Conservation (phyloP, 2,888 invertebrate genomes). For the Drosophila lacicola region DNA sequence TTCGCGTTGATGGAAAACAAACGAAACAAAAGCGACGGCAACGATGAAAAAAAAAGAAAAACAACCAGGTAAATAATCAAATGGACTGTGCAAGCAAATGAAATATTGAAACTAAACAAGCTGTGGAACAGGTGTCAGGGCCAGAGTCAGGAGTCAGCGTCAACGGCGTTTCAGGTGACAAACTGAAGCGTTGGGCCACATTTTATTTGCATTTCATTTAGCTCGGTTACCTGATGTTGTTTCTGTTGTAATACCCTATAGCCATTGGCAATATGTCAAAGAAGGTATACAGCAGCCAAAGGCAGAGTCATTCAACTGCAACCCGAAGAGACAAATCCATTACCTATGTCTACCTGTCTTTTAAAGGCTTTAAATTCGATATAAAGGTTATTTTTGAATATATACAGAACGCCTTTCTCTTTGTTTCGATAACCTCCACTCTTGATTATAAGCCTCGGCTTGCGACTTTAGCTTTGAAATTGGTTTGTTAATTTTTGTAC, state of each 20-base stretch:
- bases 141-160: constrained; percentile 28
- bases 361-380: too few species aligned
- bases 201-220: constrained; percentile 78
- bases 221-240: constrained; percentile 22
- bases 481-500: too few species aligned
- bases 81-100: constrained; percentile 77
- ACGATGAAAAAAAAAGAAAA: constrained; percentile 2
- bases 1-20: constrained; percentile 33
- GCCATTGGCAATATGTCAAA: neutral
- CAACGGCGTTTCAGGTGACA: constrained; percentile 60
- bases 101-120: constrained; percentile 80
- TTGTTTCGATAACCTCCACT: too few species aligned
- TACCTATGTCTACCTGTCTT: too few species aligned
- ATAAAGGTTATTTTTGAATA: too few species aligned
- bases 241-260: constrained; percentile 12
- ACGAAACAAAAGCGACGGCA: constrained; percentile 26
- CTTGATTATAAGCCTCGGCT: too few species aligned
- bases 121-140: constrained; percentile 74
- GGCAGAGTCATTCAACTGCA: too few species aligned
- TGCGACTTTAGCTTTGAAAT: too few species aligned
- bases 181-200: constrained; percentile 48
- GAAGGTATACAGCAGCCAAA: neutral
- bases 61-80: constrained; percentile 59
- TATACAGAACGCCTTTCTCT: too few species aligned
- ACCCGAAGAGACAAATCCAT: too few species aligned